phyloP scores from a whole-genome alignment of 2,113 vertebrate genomes.

The human region GRCh38 chr12:129160501-129161000 shows the following conservation, averaged over 20 bases:
- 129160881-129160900: neutral
- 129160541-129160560: neutral
- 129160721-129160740: neutral
- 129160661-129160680: neutral
- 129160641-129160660: too few relatives aligned
- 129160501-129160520: too few relatives aligned
- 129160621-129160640: too few relatives aligned
- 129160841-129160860: neutral
- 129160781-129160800: neutral
- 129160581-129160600: neutral
- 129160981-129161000: neutral
- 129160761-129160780: neutral
- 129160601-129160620: too few relatives aligned
- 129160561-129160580: neutral
- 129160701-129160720: neutral
- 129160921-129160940: neutral
- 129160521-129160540: neutral
- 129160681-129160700: neutral
- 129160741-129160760: neutral
- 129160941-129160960: neutral
- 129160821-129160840: neutral
- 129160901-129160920: neutral
- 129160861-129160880: neutral
- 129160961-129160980: neutral
- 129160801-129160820: neutral